Base-by-base conservation (phyloP, 2,113 vertebrate species). In the Polyodon spathula region DNA sequence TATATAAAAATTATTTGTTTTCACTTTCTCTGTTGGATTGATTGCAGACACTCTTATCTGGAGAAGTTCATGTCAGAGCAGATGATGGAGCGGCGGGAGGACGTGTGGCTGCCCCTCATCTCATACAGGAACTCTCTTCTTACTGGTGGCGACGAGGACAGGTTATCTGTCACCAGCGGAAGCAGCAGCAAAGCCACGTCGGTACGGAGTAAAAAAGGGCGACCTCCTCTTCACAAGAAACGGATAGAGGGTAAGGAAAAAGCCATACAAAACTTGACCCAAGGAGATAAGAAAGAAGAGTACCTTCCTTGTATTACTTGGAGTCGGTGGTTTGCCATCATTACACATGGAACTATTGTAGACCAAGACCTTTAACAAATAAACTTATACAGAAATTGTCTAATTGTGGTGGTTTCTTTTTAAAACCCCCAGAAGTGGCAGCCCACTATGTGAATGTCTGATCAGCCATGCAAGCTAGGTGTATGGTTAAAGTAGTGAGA, bases 31-130 rank as follows among this genome's bases (percentile, higher is more conserved):
- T 48, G 40, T 48, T 16, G 27, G 27, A 46, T 10, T 46, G 8
- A 46, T 46, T 46, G n/a, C 74, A 99, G 96, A 46, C 95, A 99
- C 73, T 87, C 94, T 1, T 99, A 99, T 71, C 72, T 99, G 66
- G 96, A 99, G 81, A 99, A 99, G 81, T 99, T 98, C 73, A 92
- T 98, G 81, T 92, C 92, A 0, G 95, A 98, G 63, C 91, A 96
- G 12, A 99, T 99, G 96, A 94, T 95, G 80, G 95, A 99, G 77
- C 89, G 96, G 37, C 86, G 96, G 57, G 96, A 99, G 80, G 96
- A 99, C 37, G 91, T 99, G 1, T 99, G 96, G 96, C 90, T 99
- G 66, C 96, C 96, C 3, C 89, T 99, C 14, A 99, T 99, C 69
- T 97, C 96, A 59, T 99, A 98, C 63, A 86, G 96, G 76, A 99